These are phyloP conservation scores for Denticeps clupeoides DNA, from an alignment of 2,797 vertebrate genomes.

Conservation along the genomic window DNA sequence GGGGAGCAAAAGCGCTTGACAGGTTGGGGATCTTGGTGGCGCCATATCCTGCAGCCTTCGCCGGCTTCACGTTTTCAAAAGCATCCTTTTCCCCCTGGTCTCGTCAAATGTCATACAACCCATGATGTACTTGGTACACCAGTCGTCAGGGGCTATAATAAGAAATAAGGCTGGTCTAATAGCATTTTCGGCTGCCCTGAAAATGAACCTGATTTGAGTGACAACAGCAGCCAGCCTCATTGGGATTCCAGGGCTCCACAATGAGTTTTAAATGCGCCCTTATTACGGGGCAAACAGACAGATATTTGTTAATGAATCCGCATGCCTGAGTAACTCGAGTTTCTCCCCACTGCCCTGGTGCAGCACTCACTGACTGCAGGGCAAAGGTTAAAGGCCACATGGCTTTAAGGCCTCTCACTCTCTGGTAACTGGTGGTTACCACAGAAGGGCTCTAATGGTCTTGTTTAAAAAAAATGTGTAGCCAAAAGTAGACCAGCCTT, in stretches of 20 bases:
- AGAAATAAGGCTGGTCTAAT: slow-evolving; percentile 30
- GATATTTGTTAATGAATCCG: slow-evolving; percentile 69
- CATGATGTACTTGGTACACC: slow-evolving; percentile 17
- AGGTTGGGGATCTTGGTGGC: no score
- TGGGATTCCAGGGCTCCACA: slow-evolving; percentile 41
- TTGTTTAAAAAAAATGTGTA: slow-evolving; percentile 46
- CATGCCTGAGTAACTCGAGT: slow-evolving; percentile 49
- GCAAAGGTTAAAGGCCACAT: slow-evolving; percentile 54
- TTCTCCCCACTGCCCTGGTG: slow-evolving; percentile 37
- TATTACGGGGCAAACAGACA: slow-evolving; percentile 67
- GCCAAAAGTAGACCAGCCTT: slow-evolving; percentile 15
- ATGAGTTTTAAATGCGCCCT: slow-evolving; percentile 48
- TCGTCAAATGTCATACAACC: slow-evolving; percentile 20
- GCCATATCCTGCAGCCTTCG: no score
- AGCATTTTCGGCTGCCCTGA: slow-evolving; percentile 46
- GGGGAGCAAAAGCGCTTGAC: slow-evolving; percentile 51
- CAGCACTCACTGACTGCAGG: slow-evolving; percentile 34
- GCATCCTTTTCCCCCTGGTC: slow-evolving; percentile 15
- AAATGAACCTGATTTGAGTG: slow-evolving; percentile 58
- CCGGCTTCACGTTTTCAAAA: slow-evolving; percentile 1
- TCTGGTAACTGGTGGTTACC: slow-evolving; percentile 56
- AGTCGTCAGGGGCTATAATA: slow-evolving; percentile 24
- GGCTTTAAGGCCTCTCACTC: slow-evolving; percentile 43
- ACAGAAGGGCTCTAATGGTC: slow-evolving; percentile 60
- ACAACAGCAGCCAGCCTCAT: slow-evolving; percentile 47